phyloP scores from a whole-genome alignment of 1,140 invertebrate species.

The Matsumurasca onukii region DNA sequence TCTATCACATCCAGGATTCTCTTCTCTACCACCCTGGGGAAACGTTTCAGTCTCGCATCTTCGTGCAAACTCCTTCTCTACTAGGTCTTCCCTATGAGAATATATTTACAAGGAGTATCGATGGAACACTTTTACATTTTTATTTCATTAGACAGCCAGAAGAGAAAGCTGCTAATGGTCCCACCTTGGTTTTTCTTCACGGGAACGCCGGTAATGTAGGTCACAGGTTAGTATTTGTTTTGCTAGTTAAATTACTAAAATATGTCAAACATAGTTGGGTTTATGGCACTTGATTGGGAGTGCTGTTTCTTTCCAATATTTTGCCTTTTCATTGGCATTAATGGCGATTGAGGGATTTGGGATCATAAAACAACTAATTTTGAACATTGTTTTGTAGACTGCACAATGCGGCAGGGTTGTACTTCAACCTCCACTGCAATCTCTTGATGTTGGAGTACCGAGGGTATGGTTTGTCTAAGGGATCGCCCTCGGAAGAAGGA shows the following conservation, averaged over 20 bases:
- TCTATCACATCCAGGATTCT: constrained; percentile 84
- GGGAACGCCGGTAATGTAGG: constrained; percentile 97
- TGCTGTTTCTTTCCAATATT: no score
- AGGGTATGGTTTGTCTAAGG: constrained; percentile 92
- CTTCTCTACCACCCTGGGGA: constrained; percentile 87
- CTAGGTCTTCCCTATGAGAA: constrained; percentile 85
- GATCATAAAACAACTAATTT: no score
- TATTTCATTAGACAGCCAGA: constrained; percentile 82
- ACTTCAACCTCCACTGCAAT: constrained; percentile 78
- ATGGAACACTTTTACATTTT: constrained; percentile 81
- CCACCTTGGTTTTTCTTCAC: constrained; percentile 89
- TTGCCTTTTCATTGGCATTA: no score
- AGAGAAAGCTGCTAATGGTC: constrained; percentile 58
- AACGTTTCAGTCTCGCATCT: constrained; percentile 81
- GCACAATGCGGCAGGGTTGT: constrained; percentile 75
- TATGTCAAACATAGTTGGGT: no score
- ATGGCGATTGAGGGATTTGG: neutral
- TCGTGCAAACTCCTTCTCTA: constrained; percentile 80
- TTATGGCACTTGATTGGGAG: no score
- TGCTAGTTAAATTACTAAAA: no score
- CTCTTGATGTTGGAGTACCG: constrained; percentile 90
- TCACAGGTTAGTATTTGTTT: constrained; percentile 62
- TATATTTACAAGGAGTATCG: constrained; percentile 71
- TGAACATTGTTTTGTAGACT: constrained; percentile 52
- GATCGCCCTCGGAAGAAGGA: constrained; percentile 81